Evolutionary conservation across 2,888 invertebrate genomes (phyloP), one percentile per base, ranked within the genome.

Genomic region (Nemotelus nigrinus): DNA sequence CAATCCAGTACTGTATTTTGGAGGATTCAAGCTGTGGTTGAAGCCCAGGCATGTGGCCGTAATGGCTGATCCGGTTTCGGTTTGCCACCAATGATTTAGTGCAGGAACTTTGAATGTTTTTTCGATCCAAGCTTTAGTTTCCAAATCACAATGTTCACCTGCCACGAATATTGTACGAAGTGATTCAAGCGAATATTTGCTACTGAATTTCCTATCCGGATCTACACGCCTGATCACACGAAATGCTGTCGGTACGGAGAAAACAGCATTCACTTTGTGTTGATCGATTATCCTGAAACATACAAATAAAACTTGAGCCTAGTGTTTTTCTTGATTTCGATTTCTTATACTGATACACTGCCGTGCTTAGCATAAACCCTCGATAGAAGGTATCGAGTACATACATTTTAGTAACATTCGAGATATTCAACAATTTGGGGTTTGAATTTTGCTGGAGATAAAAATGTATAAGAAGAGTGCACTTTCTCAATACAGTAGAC

Each of bases 41-140:
- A 95, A 91, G 0, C 96, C 97, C 6, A 94, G 84, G 83, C 95
- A 95, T 0, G 94, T 92, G 0, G 96, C 93, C 0, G 96, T 95
- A 77, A 98, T 94, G 0, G 96, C 93, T 79, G 96, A 95, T 0
- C 97, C 97, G 0, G 96, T 94, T 88, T 98, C 98, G 2, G 98
- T 97, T 88, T 98, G 98, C 97, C 98, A 98, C 97, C 97, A 98
- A 86, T 98, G 95, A 86, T 98, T 97, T 75, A 96, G 86, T 2
- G 96, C 90, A 0, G 95, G 94, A 6, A 92, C 93, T 77, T 92
- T 89, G 83, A 95, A 93, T 5, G 88, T 88, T 78, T 89, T 89
- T 83, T 92, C 91, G 3, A 93, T 91, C 95, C 95, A 95, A 5
- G 88, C 83, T 88, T 95, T 93, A 0, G 97, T 96, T 83, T 96